Percentiles rank a stretch among this genome's conserved stretches.
Evolutionary conservation across 2,888 invertebrate species (phyloP).

Genomic region (Pyrrhia umbra): DNA sequence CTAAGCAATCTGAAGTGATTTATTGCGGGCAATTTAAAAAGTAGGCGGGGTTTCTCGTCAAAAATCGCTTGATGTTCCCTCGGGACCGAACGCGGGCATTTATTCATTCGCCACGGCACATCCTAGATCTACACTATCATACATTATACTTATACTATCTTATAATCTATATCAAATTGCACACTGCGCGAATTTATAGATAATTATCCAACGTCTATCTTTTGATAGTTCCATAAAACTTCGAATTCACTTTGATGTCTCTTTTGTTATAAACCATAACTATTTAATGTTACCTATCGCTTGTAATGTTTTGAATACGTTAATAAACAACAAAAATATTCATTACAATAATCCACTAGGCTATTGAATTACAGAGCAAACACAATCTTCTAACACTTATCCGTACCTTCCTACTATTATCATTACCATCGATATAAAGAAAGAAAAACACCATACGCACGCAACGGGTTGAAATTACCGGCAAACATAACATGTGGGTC

Average conservation of each 20-base stretch:
- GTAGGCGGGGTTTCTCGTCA: conserved; percentile 72
- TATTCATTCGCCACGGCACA: conserved; percentile 76
- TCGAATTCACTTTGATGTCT: conserved; percentile 43
- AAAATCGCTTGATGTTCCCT: conserved; percentile 70
- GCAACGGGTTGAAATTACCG: conserved; percentile 48
- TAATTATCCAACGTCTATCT: conserved; percentile 14
- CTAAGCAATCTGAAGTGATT: conserved; percentile 71
- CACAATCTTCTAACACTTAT: neutral
- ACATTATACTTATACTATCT: conserved; percentile 41
- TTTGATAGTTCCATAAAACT: conserved; percentile 43
- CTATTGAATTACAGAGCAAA: conserved; percentile 10
- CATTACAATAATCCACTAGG: neutral
- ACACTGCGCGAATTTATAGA: conserved; percentile 28
- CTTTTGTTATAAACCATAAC: conserved; percentile 13
- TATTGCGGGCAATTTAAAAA: conserved; percentile 73
- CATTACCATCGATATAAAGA: conserved; percentile 10
- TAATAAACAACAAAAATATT: neutral
- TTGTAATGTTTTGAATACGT: neutral
- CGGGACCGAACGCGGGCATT: conserved; percentile 66
- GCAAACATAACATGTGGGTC: conserved; percentile 62
- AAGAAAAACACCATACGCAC: conserved; percentile 32
- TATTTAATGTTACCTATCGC: neutral
- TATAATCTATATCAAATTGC: conserved; percentile 49
- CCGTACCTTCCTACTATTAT: conserved; percentile 11
- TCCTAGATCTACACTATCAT: conserved; percentile 54